A percentile compares a stretch with the other conserved stretches of the same genome.
Conservation (phyloP, 2,113 vertebrate genomes). For the Ptychochromis oligacanthus region DNA sequence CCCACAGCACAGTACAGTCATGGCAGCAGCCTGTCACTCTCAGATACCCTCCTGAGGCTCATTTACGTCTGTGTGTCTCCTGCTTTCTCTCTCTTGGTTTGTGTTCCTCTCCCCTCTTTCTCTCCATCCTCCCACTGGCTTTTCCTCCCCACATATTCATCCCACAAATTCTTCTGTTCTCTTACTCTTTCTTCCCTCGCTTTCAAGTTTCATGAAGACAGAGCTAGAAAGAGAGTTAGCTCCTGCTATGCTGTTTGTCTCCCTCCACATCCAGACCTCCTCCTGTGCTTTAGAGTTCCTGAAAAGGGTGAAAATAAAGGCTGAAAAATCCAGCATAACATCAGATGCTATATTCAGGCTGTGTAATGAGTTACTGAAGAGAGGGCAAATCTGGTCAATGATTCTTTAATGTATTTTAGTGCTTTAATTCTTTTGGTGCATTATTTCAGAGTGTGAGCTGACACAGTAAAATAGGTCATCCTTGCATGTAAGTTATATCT, state of each 20-base stretch:
- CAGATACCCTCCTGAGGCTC: conserved; percentile 56
- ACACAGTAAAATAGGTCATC: neutral
- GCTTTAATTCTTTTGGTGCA: neutral
- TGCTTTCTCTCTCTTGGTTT: conserved; percentile 36
- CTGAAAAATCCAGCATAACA: conserved; percentile 41
- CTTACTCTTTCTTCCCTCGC: neutral
- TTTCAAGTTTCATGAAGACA: conserved; percentile 45
- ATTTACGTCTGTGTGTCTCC: conserved; percentile 55
- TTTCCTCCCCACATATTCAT: conserved; percentile 25
- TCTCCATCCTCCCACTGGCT: conserved; percentile 14
- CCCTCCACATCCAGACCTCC: conserved; percentile 44
- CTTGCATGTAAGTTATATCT: neutral
- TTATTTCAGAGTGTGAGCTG: neutral
- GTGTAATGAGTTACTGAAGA: conserved; percentile 6
- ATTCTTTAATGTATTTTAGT: neutral
- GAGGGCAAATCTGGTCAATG: conserved; percentile 3
- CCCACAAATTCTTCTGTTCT: conserved; percentile 42
- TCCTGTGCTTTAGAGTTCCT: conserved; percentile 48
- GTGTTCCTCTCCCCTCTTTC: conserved; percentile 20
- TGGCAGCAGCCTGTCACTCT: conserved; percentile 68
- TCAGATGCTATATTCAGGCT: conserved; percentile 21
- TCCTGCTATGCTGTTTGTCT: conserved; percentile 46
- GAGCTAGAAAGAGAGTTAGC: conserved; percentile 20
- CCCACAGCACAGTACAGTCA: conserved; percentile 53
- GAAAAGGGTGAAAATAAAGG: conserved; percentile 43